A percentile compares a stretch with the other conserved stretches of the same genome.
Conservation (phyloP, 2,113 vertebrate species). For the Ivindomyrus marchei region DNA sequence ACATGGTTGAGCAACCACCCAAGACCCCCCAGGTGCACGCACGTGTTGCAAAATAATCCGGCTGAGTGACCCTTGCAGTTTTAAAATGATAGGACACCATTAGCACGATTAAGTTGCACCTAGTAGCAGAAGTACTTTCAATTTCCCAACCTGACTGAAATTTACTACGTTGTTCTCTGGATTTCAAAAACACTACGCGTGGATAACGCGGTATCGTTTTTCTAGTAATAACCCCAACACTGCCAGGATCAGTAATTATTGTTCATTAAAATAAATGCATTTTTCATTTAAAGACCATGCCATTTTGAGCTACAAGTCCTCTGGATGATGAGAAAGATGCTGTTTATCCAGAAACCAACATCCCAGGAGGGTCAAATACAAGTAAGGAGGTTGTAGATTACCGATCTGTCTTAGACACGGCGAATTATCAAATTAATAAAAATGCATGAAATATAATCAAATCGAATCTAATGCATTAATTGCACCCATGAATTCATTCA, state of each 20-base stretch:
- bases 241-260: background rate
- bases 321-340: background rate
- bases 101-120: background rate
- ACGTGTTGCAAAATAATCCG: conserved; percentile 1
- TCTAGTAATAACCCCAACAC: background rate
- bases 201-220: background rate
- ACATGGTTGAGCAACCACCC: background rate
- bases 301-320: background rate
- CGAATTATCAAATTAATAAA: background rate
- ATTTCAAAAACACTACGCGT: background rate
- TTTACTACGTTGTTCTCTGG: background rate
- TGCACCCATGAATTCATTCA: background rate
- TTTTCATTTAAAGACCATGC: background rate
- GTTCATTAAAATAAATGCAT: background rate
- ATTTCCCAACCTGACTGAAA: background rate
- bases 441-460: conserved; percentile 15
- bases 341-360: background rate
- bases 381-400: conserved; percentile 14
- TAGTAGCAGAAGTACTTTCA: background rate
- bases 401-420: conserved; percentile 35
- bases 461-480: background rate
- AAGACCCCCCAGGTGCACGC: background rate
- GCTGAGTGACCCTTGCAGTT: background rate
- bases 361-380: background rate
- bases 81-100: background rate